Percentiles rank a stretch among this genome's conserved stretches.
Conservation (phyloP, 2,888 invertebrate genomes). For the Diarsia dahlii region DNA sequence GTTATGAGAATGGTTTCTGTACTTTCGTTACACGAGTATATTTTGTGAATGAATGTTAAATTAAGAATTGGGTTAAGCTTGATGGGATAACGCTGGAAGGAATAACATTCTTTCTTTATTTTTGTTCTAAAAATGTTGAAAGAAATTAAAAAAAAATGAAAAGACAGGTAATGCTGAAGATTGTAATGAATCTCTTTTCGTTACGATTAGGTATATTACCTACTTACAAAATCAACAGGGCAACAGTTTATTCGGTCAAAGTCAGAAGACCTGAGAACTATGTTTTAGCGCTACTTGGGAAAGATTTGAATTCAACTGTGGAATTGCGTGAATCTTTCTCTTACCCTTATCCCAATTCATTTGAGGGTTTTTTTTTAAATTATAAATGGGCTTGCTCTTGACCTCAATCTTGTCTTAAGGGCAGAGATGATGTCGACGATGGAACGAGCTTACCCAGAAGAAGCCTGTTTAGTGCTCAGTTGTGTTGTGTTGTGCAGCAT, state of each 20-base stretch:
- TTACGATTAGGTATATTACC: not conserved
- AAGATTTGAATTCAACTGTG: not conserved
- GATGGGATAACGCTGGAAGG: not conserved
- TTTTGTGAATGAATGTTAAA: slow-evolving; percentile 18
- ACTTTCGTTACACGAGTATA: slow-evolving; percentile 31
- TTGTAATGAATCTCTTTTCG: not conserved
- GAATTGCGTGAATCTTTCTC: no score
- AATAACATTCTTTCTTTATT: not conserved
- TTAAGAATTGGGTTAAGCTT: slow-evolving; percentile 2
- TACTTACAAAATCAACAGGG: not conserved
- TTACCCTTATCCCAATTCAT: no score
- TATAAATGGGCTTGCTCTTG: no score
- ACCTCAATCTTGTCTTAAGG: no score
- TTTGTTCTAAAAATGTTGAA: not conserved
- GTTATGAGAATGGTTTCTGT: slow-evolving; percentile 53
- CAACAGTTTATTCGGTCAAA: not conserved
- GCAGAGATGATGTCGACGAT: no score
- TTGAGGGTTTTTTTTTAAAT: no score
- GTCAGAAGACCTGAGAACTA: not conserved
- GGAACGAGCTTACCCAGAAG: no score
- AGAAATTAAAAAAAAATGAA: not conserved
- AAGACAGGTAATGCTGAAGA: not conserved
- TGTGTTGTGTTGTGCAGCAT: no score
- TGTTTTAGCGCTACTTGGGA: not conserved
- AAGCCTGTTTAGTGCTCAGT: no score